A percentile compares a stretch with the other conserved stretches of the same genome.
Conservation (phyloP, 2,888 invertebrate genomes). For the Napeogenes inachia region DNA sequence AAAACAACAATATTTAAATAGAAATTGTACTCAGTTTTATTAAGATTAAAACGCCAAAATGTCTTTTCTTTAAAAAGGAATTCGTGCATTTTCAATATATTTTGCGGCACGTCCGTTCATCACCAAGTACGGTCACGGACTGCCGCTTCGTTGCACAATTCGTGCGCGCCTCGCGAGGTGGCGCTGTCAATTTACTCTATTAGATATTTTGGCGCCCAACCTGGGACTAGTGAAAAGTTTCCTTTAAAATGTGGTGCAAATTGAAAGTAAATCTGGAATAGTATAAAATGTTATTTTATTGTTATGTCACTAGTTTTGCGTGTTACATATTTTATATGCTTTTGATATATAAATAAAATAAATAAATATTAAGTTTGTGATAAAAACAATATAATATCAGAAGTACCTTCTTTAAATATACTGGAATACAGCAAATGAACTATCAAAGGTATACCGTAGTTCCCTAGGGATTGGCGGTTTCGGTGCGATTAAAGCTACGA, state of each 20-base stretch:
- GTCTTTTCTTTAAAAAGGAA: not conserved
- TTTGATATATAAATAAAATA: not conserved
- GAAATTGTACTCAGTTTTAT: not conserved
- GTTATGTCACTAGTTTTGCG: not conserved
- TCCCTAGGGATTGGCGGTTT: constrained; percentile 43
- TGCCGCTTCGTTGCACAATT: constrained; percentile 50
- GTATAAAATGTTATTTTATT: not conserved
- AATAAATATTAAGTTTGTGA: not conserved
- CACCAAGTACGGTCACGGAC: constrained; percentile 61
- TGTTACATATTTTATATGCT: not conserved
- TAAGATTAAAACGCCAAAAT: no score
- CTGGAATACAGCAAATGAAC: constrained; percentile 29
- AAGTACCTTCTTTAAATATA: not conserved
- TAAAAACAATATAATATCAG: constrained; percentile 7
- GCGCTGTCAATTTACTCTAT: constrained; percentile 62
- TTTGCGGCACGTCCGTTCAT: constrained; percentile 53
- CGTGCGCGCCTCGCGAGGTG: constrained; percentile 50
- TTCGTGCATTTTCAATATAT: constrained; percentile 39
- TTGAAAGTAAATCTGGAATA: not conserved
- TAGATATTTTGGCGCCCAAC: constrained; percentile 57
- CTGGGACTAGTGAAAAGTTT: constrained; percentile 34
- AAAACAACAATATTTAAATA: not conserved
- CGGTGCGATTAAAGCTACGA: constrained; percentile 58
- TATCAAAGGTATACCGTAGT: constrained; percentile 41
- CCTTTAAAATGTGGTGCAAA: constrained; percentile 27